Conservation (phyloP, 2,888 invertebrate species). For the Drosophila yooni region DNA sequence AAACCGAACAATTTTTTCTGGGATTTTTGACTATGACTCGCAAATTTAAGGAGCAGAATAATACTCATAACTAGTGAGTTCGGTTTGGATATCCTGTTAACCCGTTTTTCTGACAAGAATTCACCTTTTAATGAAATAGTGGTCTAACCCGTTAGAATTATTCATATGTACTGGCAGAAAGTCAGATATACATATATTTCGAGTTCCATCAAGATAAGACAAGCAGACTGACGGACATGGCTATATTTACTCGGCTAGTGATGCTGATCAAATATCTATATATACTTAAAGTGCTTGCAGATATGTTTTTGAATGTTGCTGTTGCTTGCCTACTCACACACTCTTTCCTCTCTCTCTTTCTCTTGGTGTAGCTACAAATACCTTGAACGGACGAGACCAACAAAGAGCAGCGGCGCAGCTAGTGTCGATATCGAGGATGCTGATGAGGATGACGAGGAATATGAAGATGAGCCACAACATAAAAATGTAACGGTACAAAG, state of each 20-base stretch:
- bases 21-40: neutral
- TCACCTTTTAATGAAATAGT: neutral
- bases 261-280: neutral
- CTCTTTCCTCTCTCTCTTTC: neutral
- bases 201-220: neutral
- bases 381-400: slow-evolving; percentile 81
- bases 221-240: neutral
- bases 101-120: neutral
- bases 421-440: slow-evolving; percentile 37
- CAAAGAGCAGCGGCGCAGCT: slow-evolving; percentile 55
- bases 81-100: neutral
- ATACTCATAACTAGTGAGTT: neutral
- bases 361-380: slow-evolving; percentile 79
- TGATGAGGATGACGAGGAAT: slow-evolving; percentile 66
- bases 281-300: neutral
- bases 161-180: neutral
- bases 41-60: neutral
- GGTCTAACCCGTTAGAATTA: neutral
- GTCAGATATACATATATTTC: neutral
- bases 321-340: neutral
- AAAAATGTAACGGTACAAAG: slow-evolving; percentile 84
- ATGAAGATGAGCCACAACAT: slow-evolving; percentile 68
- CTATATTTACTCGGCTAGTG: too few relatives aligned
- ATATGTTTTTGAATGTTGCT: neutral
- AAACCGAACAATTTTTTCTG: neutral